Base-by-base conservation (phyloP, 30 jellyfish, hydroid and myxozoan species). In the Turritopsis rubra region DNA sequence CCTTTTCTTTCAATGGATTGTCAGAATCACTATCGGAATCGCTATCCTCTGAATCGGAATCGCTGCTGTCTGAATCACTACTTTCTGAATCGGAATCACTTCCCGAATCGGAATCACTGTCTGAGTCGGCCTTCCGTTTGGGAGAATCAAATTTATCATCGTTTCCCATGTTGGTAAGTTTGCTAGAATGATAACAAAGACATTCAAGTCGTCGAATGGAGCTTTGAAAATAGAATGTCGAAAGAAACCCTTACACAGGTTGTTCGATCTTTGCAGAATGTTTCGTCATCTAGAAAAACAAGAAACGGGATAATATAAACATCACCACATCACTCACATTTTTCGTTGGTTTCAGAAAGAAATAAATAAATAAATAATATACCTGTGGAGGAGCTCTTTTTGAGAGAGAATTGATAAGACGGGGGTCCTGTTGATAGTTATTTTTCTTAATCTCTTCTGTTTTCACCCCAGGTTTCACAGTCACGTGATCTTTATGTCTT, bases 121-220 rank as follows among this genome's bases (percentile, higher is more conserved):
- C 96, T 18, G 93, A 80, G 1, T 86, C 89, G 18, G 75, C 96
- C 21, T 74, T 83, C 3, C 85, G 91, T 28, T 87, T 90, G 26
- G 97, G 97, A 18, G 97, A 90, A 72, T 86, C 81, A 54, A 90
- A 90, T 66, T 90, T 91, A 65, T 90, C 97, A 22, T 90, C 97
- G 72, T 91, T 68, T 8, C 28, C 77, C 77, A 68, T 68, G 30
- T 27, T 68, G 77, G 30, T 19, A 19, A n/a, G 31, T 19, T 68
- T 68, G 22, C 60, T 41, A 41, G 5, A 41, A 3, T 41, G 9
- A 41, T 3, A 41, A 41, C 13, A 13, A 13, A 41, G 13, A 13
- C 60, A n/a, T n/a, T n/a, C n/a, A n/a, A n/a, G n/a, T n/a, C n/a
- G n/a, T n/a, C n/a, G n/a, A n/a, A n/a, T n/a, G n/a, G n/a, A n/a